Evolutionary conservation across 2,888 invertebrate genomes (phyloP).

Genomic region (Drosophila suboccidentalis): DNA sequence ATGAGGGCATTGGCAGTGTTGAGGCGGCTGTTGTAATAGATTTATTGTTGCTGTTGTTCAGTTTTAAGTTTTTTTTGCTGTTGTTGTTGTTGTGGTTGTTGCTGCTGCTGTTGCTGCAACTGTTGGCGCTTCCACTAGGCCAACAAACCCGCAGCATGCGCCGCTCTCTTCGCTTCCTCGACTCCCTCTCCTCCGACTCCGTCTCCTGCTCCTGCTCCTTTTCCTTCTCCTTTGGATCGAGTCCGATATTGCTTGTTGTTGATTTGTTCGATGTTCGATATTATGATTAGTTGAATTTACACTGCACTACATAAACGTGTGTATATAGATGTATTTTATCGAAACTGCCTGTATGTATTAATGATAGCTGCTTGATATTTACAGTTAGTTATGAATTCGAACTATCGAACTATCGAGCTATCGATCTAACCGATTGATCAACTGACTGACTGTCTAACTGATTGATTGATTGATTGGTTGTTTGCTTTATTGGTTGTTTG

Average conservation of each 20-base stretch:
- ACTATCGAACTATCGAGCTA: constrained; percentile 17
- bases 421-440: constrained; percentile 31
- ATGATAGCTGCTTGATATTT: constrained; percentile 42
- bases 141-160: constrained; percentile 63
- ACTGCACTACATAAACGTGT: constrained; percentile 56
- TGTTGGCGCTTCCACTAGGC: constrained; percentile 45
- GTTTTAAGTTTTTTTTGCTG: constrained; percentile 2
- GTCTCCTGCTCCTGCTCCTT: background rate
- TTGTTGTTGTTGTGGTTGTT: constrained; percentile 10
- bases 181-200: background rate
- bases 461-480: constrained; percentile 28
- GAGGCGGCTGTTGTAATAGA: constrained; percentile 53
- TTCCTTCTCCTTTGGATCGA: constrained; percentile 12
- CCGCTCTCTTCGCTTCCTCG: constrained; percentile 47
- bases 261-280: constrained; percentile 24
- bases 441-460: constrained; percentile 26
- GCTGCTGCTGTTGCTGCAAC: constrained; percentile 30
- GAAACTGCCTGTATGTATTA: constrained; percentile 15
- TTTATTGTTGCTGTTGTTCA: constrained; percentile 41
- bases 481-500: constrained; percentile 17
- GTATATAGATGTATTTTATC: constrained; percentile 21
- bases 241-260: constrained; percentile 36
- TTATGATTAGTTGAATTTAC: constrained; percentile 33
- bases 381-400: constrained; percentile 48
- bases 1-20: constrained; percentile 80